Evolutionary conservation across 2,888 invertebrate genomes (phyloP), one percentile per base, ranked within the genome.

Genomic region (Beris morrisii): DNA sequence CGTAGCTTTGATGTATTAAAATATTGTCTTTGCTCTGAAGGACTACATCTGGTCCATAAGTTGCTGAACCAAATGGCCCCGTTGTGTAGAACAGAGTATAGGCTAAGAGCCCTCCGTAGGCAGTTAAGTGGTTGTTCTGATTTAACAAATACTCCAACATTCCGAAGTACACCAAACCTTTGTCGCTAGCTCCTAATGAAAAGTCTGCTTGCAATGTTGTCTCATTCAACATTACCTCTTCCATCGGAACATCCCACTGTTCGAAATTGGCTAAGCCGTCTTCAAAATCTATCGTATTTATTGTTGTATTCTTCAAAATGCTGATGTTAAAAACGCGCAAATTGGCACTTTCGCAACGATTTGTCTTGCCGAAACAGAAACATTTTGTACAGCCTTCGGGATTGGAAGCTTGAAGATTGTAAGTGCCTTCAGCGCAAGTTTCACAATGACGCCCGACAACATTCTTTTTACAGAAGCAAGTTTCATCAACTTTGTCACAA

Each of bases 361-460:
- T 88, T 0, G 96, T 93, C 79, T 93, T 93, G 1, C 95, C 96
- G 77, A 97, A 99, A 78, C 99, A 99, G 86, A 95, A 97, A 76
- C 99, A 99, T 72, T 93, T 91, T 1, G 95, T 95, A 76, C 98
- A 99, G 1, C 98, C 99, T 3, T 90, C 88, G 0, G 91, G 88
- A 78, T 97, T 95, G 65, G 82, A 84, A 2, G 85, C 84, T 78
- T 94, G 91, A 43, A 99, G 83, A 78, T 97, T 91, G 82, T 95
- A 99, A 4, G 93, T 93, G 13, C 95, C 95, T 44, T 92, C 91
- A 70, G 87, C 86, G 77, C 98, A 99, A 1, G 87, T 83, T 73
- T 93, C 90, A 76, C 98, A 99, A 7, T 88, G 87, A 67, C 86
- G 82, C 2, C 92, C 93, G 4, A 87, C 84, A 0, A 91, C 91